Evolutionary conservation across 1,140 invertebrate species (phyloP).

Genomic region (Augochlora pura): DNA sequence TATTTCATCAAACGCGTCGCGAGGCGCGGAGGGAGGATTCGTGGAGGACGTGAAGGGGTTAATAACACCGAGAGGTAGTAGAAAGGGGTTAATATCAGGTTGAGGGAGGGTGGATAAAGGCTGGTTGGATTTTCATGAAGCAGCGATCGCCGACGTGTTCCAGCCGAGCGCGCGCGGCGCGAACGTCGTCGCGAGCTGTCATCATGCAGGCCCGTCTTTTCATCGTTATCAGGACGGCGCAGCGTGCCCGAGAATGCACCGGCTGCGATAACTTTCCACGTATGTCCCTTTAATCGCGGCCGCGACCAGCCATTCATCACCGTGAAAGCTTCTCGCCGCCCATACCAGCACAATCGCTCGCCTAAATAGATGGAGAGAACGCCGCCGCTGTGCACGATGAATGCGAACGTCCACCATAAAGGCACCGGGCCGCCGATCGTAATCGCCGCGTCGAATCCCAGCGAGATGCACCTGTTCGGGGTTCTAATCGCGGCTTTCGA

Average conservation of each 20-base stretch:
- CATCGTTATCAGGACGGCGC: slow-evolving; percentile 43
- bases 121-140: too few relatives aligned
- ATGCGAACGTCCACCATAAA: slow-evolving; percentile 1
- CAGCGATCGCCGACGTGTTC: background rate
- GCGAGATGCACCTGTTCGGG: slow-evolving; percentile 27
- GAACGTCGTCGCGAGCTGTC: background rate
- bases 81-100: too few relatives aligned
- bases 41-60: too few relatives aligned
- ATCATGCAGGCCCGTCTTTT: slow-evolving; percentile 11
- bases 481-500: slow-evolving; percentile 39
- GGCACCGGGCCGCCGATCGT: background rate
- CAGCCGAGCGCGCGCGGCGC: background rate
- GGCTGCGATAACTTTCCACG: slow-evolving; percentile 56
- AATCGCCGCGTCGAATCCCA: background rate
- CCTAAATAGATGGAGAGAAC: background rate
- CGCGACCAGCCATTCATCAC: slow-evolving; percentile 51
- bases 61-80: too few relatives aligned
- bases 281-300: slow-evolving; percentile 54
- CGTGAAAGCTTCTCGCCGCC: slow-evolving; percentile 29
- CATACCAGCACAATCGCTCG: slow-evolving; percentile 1
- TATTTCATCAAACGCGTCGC: too few relatives aligned
- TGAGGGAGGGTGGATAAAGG: too few relatives aligned
- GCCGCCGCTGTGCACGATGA: background rate
- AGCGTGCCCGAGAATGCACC: slow-evolving; percentile 33
- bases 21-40: too few relatives aligned